A percentile compares a stretch with the other conserved stretches of the same genome.
Conservation (phyloP, 2,113 vertebrate species). For the Promerops cafer region DNA sequence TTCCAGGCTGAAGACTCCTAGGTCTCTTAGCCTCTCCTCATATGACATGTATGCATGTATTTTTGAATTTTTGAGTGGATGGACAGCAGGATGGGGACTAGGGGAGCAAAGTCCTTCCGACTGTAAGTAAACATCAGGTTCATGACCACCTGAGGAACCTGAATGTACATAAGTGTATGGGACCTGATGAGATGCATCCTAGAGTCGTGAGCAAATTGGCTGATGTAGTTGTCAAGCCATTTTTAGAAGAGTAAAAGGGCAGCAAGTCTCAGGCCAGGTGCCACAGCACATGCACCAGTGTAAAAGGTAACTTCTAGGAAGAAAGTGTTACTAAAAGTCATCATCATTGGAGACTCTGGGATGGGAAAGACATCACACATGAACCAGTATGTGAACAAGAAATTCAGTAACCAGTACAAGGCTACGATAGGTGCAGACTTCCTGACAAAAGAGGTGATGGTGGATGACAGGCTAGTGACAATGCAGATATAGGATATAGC, state of each 20-base stretch:
- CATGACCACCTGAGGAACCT: not conserved
- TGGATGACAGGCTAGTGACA: conserved; percentile 94
- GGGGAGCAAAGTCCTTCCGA: not conserved
- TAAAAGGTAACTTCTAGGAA: conserved; percentile 94
- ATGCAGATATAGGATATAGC: conserved; percentile 99
- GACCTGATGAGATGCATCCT: not conserved
- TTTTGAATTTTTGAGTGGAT: not conserved
- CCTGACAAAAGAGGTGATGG: conserved; percentile 97
- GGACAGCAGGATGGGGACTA: not conserved
- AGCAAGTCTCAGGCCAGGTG: not conserved
- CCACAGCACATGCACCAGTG: conserved; percentile 29
- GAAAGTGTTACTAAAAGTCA: conserved; percentile 96
- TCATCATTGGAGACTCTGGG: conserved; percentile 93
- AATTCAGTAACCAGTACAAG: conserved; percentile 98
- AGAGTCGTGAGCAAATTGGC: not conserved
- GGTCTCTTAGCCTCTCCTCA: not conserved
- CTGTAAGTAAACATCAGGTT: not conserved
- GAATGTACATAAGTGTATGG: not conserved
- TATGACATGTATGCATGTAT: not conserved
- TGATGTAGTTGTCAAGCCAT: not conserved
- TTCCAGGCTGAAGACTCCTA: not conserved
- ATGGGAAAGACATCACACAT: conserved; percentile 96
- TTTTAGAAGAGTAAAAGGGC: not conserved
- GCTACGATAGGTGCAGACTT: conserved; percentile 95
- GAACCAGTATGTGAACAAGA: conserved; percentile 99